phyloP scores from a whole-genome alignment of 92 coral and sea anemone genomes.

The Phenganax marumi region DNA sequence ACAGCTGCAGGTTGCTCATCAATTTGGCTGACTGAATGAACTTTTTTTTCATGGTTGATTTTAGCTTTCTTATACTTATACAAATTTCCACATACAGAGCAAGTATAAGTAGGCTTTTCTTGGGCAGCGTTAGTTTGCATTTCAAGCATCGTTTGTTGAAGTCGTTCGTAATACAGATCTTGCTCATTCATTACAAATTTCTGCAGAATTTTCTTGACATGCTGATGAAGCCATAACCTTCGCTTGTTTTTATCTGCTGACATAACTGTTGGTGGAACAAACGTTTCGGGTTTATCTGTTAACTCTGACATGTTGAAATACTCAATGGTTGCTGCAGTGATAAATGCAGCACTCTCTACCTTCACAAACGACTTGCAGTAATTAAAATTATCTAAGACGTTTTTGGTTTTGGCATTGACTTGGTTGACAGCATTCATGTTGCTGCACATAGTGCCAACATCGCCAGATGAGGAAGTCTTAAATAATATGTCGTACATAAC shows the following conservation, averaged over 20 bases:
- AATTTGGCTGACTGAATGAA: slow-evolving; percentile 18
- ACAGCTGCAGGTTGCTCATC: slow-evolving; percentile 5
- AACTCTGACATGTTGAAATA: slow-evolving; percentile 52
- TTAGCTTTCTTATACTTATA: slow-evolving; percentile 57
- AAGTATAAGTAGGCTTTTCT: background rate
- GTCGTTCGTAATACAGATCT: slow-evolving; percentile 13
- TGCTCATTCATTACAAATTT: slow-evolving; percentile 55
- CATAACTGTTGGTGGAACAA: slow-evolving; percentile 36
- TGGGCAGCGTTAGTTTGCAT: background rate
- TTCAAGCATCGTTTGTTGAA: slow-evolving; percentile 1
- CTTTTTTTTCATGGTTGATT: slow-evolving; percentile 44
- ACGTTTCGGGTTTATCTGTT: slow-evolving; percentile 26
- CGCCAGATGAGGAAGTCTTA: slow-evolving; percentile 47
- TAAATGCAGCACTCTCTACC: slow-evolving; percentile 59
- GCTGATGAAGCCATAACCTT: slow-evolving; percentile 54
- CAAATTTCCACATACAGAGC: slow-evolving; percentile 57
- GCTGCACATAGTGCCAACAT: slow-evolving; percentile 62
- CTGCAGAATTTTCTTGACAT: slow-evolving; percentile 54
- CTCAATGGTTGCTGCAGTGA: slow-evolving; percentile 58
- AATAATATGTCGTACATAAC: slow-evolving; percentile 50
- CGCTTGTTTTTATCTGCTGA: slow-evolving; percentile 8
- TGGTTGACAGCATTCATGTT: slow-evolving; percentile 61
- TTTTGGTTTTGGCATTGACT: slow-evolving; percentile 65
- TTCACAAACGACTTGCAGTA: slow-evolving; percentile 61
- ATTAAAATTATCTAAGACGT: slow-evolving; percentile 71